phyloP scores from a whole-genome alignment of 2,797 vertebrate species.

The Coccyzus lansbergi region DNA sequence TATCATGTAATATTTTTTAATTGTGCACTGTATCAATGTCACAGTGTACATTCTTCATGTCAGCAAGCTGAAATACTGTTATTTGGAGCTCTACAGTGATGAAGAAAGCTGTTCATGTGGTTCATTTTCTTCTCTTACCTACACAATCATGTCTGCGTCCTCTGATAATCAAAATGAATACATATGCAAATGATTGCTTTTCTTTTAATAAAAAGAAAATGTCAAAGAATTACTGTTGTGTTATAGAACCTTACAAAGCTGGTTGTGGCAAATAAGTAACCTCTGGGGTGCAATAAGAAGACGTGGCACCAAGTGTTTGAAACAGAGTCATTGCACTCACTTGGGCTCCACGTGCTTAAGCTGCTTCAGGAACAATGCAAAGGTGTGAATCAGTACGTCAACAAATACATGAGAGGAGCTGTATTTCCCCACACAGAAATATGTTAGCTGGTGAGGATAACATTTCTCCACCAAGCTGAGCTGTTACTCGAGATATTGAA shows the following conservation, averaged over 20 bases:
- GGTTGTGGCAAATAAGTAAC: background rate
- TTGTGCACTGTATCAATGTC: background rate
- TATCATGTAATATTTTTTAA: background rate
- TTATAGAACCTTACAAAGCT: background rate
- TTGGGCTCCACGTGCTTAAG: background rate
- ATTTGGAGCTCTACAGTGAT: background rate
- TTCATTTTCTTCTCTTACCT: background rate
- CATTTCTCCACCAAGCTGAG: background rate
- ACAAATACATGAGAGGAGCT: background rate
- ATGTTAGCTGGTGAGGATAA: constrained; percentile 43
- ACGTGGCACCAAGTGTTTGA: background rate
- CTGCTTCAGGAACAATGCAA: background rate
- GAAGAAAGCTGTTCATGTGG: background rate
- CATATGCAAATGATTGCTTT: background rate
- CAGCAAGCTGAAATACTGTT: background rate
- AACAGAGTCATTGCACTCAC: background rate
- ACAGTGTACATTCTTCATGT: background rate
- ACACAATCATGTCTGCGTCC: background rate
- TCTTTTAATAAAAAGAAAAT: constrained; percentile 19
- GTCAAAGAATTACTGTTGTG: background rate
- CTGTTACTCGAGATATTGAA: constrained; percentile 37
- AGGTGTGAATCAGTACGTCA: constrained; percentile 31
- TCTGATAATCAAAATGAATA: constrained; percentile 9
- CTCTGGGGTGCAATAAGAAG: background rate
- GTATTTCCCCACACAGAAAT: constrained; percentile 25